Evolutionary conservation across 2,113 vertebrate species (phyloP).

Genomic region (Condylura cristata): DNA sequence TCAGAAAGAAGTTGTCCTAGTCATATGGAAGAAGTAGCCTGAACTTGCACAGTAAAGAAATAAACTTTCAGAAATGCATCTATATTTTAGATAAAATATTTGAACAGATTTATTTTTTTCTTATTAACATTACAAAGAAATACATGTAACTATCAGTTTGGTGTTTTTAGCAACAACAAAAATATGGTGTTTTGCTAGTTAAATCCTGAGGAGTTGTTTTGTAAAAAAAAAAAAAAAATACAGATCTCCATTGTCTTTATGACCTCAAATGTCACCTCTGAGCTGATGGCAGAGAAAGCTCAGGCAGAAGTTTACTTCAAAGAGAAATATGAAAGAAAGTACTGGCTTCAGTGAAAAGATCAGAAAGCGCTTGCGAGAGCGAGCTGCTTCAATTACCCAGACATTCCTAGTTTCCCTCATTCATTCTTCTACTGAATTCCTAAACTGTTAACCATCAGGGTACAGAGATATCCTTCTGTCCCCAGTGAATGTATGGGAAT

Average conservation of each 20-base stretch:
- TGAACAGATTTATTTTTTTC: background rate
- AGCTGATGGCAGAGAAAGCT: background rate
- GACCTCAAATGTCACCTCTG: background rate
- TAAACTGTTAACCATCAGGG: background rate
- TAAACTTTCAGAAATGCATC: background rate
- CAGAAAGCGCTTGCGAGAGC: background rate
- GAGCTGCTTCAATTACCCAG: background rate
- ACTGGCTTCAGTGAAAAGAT: background rate
- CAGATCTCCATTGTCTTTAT: background rate
- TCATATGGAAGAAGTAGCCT: background rate
- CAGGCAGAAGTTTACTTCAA: background rate
- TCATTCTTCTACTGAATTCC: background rate
- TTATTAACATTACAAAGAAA: background rate
- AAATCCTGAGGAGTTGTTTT: background rate
- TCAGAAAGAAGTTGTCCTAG: background rate
- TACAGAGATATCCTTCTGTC: background rate
- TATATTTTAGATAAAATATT: background rate
- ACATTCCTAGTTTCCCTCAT: background rate
- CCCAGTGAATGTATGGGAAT: accelerated
- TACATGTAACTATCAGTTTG: background rate
- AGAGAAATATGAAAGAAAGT: background rate
- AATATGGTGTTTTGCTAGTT: background rate
- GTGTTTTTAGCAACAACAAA: background rate
- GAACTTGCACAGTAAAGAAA: background rate
- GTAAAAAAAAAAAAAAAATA: background rate